phyloP scores from a whole-genome alignment of 2,113 vertebrate genomes.

The Myocastor coypus region DNA sequence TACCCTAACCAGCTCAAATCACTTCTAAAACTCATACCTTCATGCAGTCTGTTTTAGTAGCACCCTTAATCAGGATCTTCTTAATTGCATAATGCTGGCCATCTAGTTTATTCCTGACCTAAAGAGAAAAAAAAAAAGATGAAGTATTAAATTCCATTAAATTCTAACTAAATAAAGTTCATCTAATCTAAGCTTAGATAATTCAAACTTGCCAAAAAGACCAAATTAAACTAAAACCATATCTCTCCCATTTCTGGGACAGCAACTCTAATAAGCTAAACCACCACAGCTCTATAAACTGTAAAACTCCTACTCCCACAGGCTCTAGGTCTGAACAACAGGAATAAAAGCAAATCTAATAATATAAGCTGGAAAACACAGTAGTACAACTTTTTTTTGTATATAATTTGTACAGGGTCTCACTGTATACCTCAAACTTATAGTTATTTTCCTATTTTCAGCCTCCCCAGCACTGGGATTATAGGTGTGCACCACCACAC shows the following conservation, averaged over 20 bases:
- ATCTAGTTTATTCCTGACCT: constrained; percentile 98
- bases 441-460: too few relatives aligned
- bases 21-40: constrained; percentile 88
- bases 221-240: not conserved
- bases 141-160: constrained; percentile 30
- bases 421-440: too few relatives aligned
- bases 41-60: constrained; percentile 95
- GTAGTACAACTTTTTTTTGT: not conserved
- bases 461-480: too few relatives aligned
- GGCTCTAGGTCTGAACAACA: not conserved
- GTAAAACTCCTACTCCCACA: not conserved
- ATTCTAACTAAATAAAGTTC: constrained; percentile 9
- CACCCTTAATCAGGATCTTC: constrained; percentile 96
- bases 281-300: not conserved
- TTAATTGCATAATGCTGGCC: constrained; percentile 97
- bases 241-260: not conserved
- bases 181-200: constrained; percentile 22
- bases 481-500: too few relatives aligned
- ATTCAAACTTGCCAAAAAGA: not conserved
- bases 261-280: not conserved
- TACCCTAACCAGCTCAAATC: not conserved
- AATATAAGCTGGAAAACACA: not conserved
- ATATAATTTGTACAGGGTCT: too few relatives aligned
- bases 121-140: constrained; percentile 76
- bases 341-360: not conserved